A percentile compares a stretch with the other conserved stretches of the same genome.
phyloP scores from a whole-genome alignment of 2,113 vertebrate species.

The Sarotherodon lohbergeri region DNA sequence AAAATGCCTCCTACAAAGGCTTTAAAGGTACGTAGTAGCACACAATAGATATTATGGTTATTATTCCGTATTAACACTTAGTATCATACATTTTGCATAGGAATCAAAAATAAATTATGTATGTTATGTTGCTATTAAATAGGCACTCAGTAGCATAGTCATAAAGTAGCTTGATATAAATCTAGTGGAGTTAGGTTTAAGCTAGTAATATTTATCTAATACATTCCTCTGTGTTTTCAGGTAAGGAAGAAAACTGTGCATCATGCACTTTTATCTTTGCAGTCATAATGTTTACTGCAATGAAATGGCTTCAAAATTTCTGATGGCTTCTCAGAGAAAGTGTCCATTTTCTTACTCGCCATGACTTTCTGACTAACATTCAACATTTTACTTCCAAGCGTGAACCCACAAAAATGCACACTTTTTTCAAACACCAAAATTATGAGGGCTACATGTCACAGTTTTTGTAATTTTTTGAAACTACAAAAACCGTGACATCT shows the following conservation, averaged over 20 bases:
- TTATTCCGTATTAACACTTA: conserved; percentile 14
- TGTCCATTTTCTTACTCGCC: background rate
- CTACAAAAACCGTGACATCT: background rate
- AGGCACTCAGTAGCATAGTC: conserved; percentile 27
- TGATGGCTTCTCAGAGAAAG: background rate
- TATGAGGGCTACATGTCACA: background rate
- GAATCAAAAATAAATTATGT: background rate
- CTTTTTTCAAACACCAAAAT: background rate
- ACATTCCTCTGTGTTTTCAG: background rate
- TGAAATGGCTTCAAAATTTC: background rate
- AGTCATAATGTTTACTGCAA: background rate
- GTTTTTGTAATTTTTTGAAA: background rate
- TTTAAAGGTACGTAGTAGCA: conserved; percentile 8
- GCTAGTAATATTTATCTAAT: background rate
- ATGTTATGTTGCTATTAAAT: background rate
- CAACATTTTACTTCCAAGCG: background rate
- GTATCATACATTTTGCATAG: conserved; percentile 55
- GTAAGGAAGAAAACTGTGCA: background rate
- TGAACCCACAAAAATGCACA: background rate
- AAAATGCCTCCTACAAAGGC: background rate
- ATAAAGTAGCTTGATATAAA: conserved; percentile 2
- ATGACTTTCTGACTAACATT: background rate
- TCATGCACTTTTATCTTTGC: background rate
- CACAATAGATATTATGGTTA: background rate
- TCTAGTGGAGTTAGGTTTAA: conserved; percentile 6